phyloP scores from a whole-genome alignment of 2,888 invertebrate genomes.

The Coleophora flavipennella region DNA sequence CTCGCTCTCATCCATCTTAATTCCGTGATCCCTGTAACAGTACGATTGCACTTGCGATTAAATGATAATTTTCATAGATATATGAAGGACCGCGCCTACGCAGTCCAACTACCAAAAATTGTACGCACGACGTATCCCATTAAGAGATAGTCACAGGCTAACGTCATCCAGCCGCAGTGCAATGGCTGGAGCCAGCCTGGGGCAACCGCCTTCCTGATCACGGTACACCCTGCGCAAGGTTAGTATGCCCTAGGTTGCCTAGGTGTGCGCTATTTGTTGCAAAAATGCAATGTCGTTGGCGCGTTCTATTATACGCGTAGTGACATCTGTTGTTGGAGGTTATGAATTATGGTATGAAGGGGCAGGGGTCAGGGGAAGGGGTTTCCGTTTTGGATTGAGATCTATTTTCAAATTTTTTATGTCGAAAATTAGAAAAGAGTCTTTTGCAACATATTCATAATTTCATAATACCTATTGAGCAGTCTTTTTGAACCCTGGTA shows the following conservation, averaged over 20 bases:
- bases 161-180: constrained; percentile 75
- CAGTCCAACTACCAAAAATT: constrained; percentile 78
- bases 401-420: too few relatives aligned
- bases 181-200: constrained; percentile 77
- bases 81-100: constrained; percentile 72
- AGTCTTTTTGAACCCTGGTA: too few relatives aligned
- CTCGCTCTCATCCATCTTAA: too few relatives aligned
- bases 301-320: constrained; percentile 31
- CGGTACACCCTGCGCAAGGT: constrained; percentile 82
- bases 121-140: constrained; percentile 72
- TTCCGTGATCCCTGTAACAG: too few relatives aligned
- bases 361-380: too few relatives aligned
- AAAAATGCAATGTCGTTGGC: constrained; percentile 32
- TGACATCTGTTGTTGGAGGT: constrained; percentile 45
- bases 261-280: constrained; percentile 26
- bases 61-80: not conserved
- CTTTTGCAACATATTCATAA: too few relatives aligned
- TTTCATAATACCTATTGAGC: too few relatives aligned
- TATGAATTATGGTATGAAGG: too few relatives aligned
- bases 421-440: too few relatives aligned
- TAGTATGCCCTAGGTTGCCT: constrained; percentile 55
- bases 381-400: too few relatives aligned
- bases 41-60: too few relatives aligned
- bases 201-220: constrained; percentile 79
- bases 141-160: constrained; percentile 72